A percentile compares a stretch with the other conserved stretches of the same genome.
Evolutionary conservation across 2,113 vertebrate genomes (phyloP).

Genomic region (Madoqua kirkii): DNA sequence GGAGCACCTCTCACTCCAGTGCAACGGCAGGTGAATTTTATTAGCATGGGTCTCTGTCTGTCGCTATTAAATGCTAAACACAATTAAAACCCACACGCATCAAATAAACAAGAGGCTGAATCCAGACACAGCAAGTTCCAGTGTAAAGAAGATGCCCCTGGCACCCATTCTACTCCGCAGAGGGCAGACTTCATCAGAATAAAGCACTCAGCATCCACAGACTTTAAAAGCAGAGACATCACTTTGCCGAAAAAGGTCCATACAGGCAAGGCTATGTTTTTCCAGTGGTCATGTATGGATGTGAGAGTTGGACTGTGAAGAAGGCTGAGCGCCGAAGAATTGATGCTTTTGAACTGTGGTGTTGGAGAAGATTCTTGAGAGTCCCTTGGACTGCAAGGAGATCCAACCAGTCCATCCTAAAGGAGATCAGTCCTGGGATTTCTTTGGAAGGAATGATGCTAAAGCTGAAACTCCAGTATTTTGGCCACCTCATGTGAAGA

Average conservation of each 20-base stretch:
- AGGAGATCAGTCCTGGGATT: accelerated
- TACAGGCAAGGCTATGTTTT: background rate
- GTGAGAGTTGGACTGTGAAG: accelerated
- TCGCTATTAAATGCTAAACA: background rate
- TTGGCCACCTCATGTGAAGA: accelerated
- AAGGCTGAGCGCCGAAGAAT: accelerated
- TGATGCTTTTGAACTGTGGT: background rate
- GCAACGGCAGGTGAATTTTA: background rate
- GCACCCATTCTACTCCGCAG: accelerated
- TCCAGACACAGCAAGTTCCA: accelerated
- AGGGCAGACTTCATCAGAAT: background rate
- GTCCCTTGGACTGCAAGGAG: background rate
- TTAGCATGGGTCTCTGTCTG: background rate
- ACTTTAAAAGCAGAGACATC: background rate
- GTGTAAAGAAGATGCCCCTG: accelerated
- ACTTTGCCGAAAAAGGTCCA: background rate
- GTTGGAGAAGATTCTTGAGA: background rate
- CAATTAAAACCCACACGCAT: background rate
- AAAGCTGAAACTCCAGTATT: background rate
- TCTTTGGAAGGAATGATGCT: background rate
- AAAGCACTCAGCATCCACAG: background rate
- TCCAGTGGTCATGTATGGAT: background rate
- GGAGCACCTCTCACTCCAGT: background rate
- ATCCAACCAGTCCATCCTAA: accelerated
- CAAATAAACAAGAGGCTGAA: background rate